A percentile compares a stretch with the other conserved stretches of the same genome.
These are phyloP conservation scores for Oryctolagus cuniculus DNA, from an alignment of 2,113 vertebrate genomes.

Conservation along the genomic window mOryCun1.1 NC_091453.1:94572501-94573000, in stretches of 20 bases:
- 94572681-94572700: neutral
- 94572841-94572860: too few relatives aligned
- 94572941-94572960: too few relatives aligned
- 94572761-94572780: slow-evolving; percentile 26
- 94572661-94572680: neutral
- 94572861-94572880: too few relatives aligned
- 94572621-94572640: neutral
- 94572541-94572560: neutral
- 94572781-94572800: neutral
- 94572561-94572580: slow-evolving; percentile 24
- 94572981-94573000: too few relatives aligned
- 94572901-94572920: too few relatives aligned
- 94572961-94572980: too few relatives aligned
- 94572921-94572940: too few relatives aligned
- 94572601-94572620: neutral
- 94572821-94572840: neutral
- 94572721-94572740: slow-evolving; percentile 26
- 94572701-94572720: neutral
- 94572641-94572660: slow-evolving; percentile 45
- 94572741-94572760: neutral
- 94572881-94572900: too few relatives aligned
- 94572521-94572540: neutral
- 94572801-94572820: neutral
- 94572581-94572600: slow-evolving; percentile 38
- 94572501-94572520: neutral